A percentile compares a stretch with the other conserved stretches of the same genome.
phyloP scores from a whole-genome alignment of 2,888 invertebrate species.

The Drosophila percnosoma region DNA sequence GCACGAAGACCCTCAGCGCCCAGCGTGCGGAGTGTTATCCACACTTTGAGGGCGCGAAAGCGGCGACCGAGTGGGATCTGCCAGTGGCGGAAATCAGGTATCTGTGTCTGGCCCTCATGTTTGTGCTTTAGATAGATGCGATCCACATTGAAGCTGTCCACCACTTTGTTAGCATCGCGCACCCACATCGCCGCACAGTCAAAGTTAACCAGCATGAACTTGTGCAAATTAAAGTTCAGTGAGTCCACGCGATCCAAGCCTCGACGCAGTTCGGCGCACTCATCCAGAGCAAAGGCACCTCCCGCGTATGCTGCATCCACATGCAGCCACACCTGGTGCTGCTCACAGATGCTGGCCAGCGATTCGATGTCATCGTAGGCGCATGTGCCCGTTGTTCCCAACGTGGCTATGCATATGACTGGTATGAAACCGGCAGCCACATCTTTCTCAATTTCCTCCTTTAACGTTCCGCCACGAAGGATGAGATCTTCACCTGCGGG shows the following conservation, averaged over 20 bases:
- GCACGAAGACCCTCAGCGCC: conserved; percentile 92
- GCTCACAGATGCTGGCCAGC: conserved; percentile 92
- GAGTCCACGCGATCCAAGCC: conserved; percentile 94
- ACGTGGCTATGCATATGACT: conserved; percentile 92
- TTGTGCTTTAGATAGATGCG: conserved; percentile 94
- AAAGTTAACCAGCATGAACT: conserved; percentile 97
- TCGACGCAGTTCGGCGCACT: conserved; percentile 90
- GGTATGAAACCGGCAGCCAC: conserved; percentile 92
- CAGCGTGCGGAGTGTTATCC: conserved; percentile 94
- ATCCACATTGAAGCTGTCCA: conserved; percentile 95
- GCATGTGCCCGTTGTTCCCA: conserved; percentile 95
- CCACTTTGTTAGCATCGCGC: conserved; percentile 91
- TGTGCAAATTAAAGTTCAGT: conserved; percentile 97
- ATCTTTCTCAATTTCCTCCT: conserved; percentile 91
- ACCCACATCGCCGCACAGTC: conserved; percentile 98
- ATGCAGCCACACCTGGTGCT: conserved; percentile 94
- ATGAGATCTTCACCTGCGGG: conserved; percentile 88
- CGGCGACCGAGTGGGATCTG: conserved; percentile 93
- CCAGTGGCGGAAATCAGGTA: conserved; percentile 90
- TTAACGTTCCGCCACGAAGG: conserved; percentile 89
- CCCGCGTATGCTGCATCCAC: conserved; percentile 99
- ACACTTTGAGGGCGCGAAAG: conserved; percentile 96
- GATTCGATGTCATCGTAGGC: conserved; percentile 95
- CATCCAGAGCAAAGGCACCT: conserved; percentile 95
- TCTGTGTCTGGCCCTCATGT: conserved; percentile 87